Evolutionary conservation across 1,140 invertebrate genomes (phyloP), one percentile per base, ranked within the genome.

Genomic region (Drosophila asahinai): DNA sequence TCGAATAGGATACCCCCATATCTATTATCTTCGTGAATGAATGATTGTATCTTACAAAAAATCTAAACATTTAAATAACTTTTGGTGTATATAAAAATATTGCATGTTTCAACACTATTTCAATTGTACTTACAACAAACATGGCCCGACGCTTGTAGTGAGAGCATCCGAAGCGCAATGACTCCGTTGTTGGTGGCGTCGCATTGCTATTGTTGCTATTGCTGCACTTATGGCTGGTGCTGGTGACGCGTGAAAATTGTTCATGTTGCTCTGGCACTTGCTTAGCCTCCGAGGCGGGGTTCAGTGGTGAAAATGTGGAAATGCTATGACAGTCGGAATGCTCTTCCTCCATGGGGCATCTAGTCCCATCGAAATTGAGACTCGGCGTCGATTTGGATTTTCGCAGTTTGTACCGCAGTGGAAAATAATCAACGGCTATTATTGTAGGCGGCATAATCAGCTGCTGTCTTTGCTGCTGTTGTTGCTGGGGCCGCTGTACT

Each of bases 121-220:
- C 17, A 6, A 27, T 54, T 51, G 11, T 25, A 94, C 95, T 95
- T 94, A 97, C 96, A 93, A 97, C 96, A 94, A 97, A 97, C 94
- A 97, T 97, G 5, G 96, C 96, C 86, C 96, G 95, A 83, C 96
- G 94, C 87, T 96, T 96, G 77, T 97, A 97, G 93, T 97, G 96
- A 58, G 95, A 95, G 93, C 96, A 97, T 45, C 96, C 96, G 22
- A 91, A 92, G 38, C 91, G 91, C 64, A 89, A 71, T 54, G 78
- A 79, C 52, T 89, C 84, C 57, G 83, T 58, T 38, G 83, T 87
- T 19, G 83, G 80, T 49, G 84, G 54, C 11, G 68, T 65, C 22
- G 64, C 63, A 70, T 52, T 63, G 65, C 49, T 81, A 45, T 60
- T 83, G 60, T 25, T 25, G 22, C 22, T 25, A 25, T 36, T 83